Base-by-base conservation (phyloP, 1,140 invertebrate genomes). In the Stegodyphus mimosarum region DNA sequence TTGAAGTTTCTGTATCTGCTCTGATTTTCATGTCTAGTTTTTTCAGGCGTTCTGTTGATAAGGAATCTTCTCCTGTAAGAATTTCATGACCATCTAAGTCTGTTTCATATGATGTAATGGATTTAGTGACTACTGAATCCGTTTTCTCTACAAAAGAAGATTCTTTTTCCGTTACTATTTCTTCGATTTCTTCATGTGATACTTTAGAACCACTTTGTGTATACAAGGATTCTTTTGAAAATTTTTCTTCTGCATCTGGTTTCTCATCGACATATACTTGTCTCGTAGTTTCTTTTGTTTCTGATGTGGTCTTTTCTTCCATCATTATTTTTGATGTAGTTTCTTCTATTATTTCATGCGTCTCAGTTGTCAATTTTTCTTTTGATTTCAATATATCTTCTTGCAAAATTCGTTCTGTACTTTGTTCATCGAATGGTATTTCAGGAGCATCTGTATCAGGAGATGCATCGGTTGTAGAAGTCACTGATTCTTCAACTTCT, bases 401-500 rank as follows among this genome's bases (percentile, higher is more conserved):
- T 33, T 67, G 67, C 84, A 81, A 66, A 67, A 69, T 52, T n/a
- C n/a, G 71, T 80, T 74, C 84, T 80, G 70, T 80, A 50, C 69
- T 67, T 18, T 70, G 53, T n/a, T 70, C 74, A 74, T 86, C 83
- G 48, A 70, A 77, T 60, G 83, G 75, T 5, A 86, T 77, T 71
- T 86, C 83, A 15, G 83, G 75, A 64, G 70, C 67, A 66, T 86
- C 83, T 52, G 83, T 72, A 64, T 86, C 83, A 6, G 75, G 66
- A 13, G 83, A 86, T 52, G 74, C 83, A 78, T 86, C 83, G 13
- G 83, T 52, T 55, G 74, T 71, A 33, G 75, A 63, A 6, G 74
- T 86, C 15, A 78, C 83, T 18, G 75, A 78, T 72, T 86, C 83
- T 72, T 86, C 83, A 13, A 86, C 75, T 73, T 86, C 83, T 64